Evolutionary conservation across 92 coral and sea anemone species (phyloP).

Genomic region (Actinernus sp.): DNA sequence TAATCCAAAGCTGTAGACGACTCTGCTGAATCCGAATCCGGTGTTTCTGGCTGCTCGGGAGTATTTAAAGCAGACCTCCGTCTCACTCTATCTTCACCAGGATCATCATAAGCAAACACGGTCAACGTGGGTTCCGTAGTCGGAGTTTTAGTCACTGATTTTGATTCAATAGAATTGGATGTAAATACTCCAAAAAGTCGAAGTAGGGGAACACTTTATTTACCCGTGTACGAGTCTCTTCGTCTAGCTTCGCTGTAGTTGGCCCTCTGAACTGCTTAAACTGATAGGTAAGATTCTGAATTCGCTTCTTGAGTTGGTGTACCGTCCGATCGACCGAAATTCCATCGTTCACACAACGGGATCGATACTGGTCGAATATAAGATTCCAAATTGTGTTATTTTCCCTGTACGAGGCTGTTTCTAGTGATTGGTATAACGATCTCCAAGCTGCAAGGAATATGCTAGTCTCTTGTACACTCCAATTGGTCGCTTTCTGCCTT

Average conservation of each 20-base stretch:
- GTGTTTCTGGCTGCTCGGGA: too few species aligned
- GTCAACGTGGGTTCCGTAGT: too few species aligned
- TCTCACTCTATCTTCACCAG: too few species aligned
- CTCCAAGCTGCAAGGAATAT: neutral
- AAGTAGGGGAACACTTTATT: conserved; percentile 4
- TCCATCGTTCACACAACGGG: neutral
- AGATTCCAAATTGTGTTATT: neutral
- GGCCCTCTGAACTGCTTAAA: neutral
- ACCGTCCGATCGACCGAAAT: neutral
- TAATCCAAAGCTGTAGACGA: too few species aligned
- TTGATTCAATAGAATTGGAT: too few species aligned
- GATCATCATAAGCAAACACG: too few species aligned
- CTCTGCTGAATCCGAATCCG: too few species aligned
- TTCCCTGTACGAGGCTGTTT: neutral
- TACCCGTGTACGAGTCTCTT: neutral
- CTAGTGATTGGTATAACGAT: neutral
- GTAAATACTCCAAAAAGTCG: neutral
- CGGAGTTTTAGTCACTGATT: too few species aligned
- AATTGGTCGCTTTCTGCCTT: conserved; percentile 1
- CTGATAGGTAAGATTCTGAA: conserved; percentile 2
- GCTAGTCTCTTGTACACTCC: neutral
- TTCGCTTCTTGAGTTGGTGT: neutral
- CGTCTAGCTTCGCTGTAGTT: neutral
- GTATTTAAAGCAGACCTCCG: too few species aligned
- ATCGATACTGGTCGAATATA: neutral